Conservation (phyloP, 2,797 vertebrate species). For the Alectoris magna region DNA sequence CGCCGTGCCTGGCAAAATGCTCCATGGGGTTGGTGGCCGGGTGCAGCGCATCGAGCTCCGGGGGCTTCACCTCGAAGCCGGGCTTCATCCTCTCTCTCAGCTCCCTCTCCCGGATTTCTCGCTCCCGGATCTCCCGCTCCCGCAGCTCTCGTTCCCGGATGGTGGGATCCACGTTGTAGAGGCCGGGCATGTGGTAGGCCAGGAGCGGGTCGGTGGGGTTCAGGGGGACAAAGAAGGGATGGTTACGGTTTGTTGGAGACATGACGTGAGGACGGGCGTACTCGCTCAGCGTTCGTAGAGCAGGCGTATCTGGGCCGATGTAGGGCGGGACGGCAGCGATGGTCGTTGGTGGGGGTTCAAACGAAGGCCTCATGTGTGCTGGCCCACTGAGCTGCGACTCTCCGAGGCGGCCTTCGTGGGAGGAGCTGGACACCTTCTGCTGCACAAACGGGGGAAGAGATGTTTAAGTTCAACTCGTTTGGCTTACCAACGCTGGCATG, state of each 20-base stretch:
- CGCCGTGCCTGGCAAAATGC: conserved; percentile 97
- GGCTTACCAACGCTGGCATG: not conserved
- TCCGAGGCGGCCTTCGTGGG: conserved; percentile 90
- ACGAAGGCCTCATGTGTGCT: conserved; percentile 90
- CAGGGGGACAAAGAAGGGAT: conserved; percentile 97
- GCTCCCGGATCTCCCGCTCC: conserved; percentile 91
- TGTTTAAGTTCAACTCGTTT: accelerated
- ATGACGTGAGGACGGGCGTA: conserved; percentile 98
- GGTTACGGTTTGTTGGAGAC: conserved; percentile 97
- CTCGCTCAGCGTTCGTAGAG: conserved; percentile 96
- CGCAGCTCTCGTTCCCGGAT: conserved; percentile 94
- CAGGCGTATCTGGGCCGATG: conserved; percentile 96
- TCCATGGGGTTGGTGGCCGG: conserved; percentile 98
- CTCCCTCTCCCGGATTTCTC: conserved; percentile 94
- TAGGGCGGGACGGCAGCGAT: conserved; percentile 97
- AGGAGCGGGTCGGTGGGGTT: conserved; percentile 93
- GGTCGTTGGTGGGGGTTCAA: conserved; percentile 92
- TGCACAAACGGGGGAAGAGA: not conserved
- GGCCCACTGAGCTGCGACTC: conserved; percentile 90
- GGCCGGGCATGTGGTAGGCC: conserved; percentile 96
- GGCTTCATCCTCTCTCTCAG: conserved; percentile 97
- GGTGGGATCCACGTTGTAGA: conserved; percentile 94
- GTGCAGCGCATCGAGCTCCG: conserved; percentile 94
- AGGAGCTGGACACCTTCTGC: conserved; percentile 95
- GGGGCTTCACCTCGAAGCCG: conserved; percentile 98